These are phyloP conservation scores for Amazonetta brasiliensis DNA, from an alignment of 2,797 vertebrate species.

Conservation along the genomic window DNA sequence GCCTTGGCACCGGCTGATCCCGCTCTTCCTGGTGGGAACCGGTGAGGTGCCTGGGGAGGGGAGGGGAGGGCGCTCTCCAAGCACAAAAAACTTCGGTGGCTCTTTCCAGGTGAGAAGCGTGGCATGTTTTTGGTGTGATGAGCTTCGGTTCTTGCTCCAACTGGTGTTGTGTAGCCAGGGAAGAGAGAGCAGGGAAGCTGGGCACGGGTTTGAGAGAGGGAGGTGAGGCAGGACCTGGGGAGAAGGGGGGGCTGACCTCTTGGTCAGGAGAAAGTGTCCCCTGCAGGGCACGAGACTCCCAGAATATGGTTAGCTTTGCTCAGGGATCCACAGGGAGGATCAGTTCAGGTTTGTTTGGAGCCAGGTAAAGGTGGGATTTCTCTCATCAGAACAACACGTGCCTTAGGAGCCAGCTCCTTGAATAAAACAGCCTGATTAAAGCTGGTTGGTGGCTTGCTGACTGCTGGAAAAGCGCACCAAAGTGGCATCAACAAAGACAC, in stretches of 20 bases:
- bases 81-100: neutral
- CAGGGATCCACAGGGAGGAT: neutral
- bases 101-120: neutral
- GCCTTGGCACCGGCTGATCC: neutral
- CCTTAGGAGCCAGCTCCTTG: neutral
- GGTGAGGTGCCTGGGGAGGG: neutral
- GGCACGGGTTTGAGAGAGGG: neutral
- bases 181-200: neutral
- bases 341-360: neutral
- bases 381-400: fast-evolving
- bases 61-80: neutral
- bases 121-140: neutral
- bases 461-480: neutral
- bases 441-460: neutral
- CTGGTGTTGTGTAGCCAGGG: neutral
- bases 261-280: neutral
- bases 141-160: neutral
- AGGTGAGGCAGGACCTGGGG: neutral
- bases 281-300: neutral
- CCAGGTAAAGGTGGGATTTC: neutral
- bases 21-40: neutral
- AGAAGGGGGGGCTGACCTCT: neutral
- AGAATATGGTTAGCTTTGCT: neutral
- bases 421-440: neutral
- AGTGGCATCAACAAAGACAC: neutral